A percentile compares a stretch with the other conserved stretches of the same genome.
These are phyloP conservation scores for Bos javanicus DNA, from an alignment of 2,113 vertebrate species.

Conservation along the genomic window DNA sequence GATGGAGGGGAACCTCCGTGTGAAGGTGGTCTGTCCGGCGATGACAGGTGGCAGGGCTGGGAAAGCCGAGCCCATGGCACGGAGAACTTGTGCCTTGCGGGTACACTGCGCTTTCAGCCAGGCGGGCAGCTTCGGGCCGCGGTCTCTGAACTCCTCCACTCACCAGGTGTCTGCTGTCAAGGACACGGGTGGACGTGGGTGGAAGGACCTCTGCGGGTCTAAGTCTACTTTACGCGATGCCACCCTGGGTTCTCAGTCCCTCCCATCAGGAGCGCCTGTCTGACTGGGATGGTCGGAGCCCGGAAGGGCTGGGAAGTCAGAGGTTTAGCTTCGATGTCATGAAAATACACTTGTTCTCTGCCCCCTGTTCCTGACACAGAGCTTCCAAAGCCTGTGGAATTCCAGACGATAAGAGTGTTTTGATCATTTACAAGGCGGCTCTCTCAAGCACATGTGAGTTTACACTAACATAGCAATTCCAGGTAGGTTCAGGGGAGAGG, in stretches of 20 bases:
- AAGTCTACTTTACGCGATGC: background rate
- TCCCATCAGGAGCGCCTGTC: fast-evolving
- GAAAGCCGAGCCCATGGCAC: fast-evolving
- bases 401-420: background rate
- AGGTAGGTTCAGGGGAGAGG: background rate
- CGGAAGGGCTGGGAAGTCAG: background rate
- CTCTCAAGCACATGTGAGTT: too few relatives aligned
- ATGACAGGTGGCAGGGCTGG: background rate
- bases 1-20: background rate
- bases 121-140: too few relatives aligned
- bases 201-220: background rate
- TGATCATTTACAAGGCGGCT: background rate
- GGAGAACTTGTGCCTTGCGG: fast-evolving
- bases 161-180: background rate
- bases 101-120: too few relatives aligned
- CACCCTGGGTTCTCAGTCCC: background rate
- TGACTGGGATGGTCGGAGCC: fast-evolving
- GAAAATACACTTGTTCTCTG: background rate
- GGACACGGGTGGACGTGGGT: background rate
- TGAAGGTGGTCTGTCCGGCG: fast-evolving
- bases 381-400: background rate
- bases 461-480: background rate
- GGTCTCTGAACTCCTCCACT: background rate
- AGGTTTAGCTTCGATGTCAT: too few relatives aligned
- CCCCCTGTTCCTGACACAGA: background rate